Conservation (phyloP, 1,140 invertebrate genomes). For the Ostrea denselamellosa region DNA sequence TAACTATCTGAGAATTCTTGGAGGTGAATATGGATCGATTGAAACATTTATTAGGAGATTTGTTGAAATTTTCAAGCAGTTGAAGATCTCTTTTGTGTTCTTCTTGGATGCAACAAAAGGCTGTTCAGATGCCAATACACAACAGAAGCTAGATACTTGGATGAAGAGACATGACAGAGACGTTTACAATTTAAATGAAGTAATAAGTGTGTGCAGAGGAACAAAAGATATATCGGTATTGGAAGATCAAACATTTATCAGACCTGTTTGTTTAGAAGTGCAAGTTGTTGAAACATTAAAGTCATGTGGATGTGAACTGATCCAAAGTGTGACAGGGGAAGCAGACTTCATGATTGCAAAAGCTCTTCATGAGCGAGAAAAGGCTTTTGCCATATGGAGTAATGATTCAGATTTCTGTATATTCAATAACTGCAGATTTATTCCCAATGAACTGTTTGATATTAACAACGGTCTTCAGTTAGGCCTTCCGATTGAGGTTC, state of each 20-base stretch:
- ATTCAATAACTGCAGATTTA: constrained; percentile 69
- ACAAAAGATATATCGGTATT: constrained; percentile 58
- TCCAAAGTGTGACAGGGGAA: constrained; percentile 68
- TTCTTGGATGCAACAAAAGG: constrained; percentile 73
- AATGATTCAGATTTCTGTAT: constrained; percentile 77
- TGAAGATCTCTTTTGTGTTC: constrained; percentile 70
- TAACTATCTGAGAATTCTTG: constrained; percentile 66
- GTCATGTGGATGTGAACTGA: constrained; percentile 68
- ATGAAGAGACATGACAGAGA: constrained; percentile 64
- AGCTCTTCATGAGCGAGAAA: constrained; percentile 63
- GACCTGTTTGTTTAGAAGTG: constrained; percentile 70
- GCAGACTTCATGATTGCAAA: constrained; percentile 72
- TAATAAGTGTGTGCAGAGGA: constrained; percentile 67
- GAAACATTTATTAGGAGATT: constrained; percentile 69
- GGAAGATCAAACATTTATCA: constrained; percentile 53
- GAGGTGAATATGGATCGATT: constrained; percentile 72
- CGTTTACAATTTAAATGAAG: constrained; percentile 61
- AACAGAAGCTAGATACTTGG: constrained; percentile 73
- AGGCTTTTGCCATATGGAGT: constrained; percentile 73
- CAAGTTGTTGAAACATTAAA: constrained; percentile 68
- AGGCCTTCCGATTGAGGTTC: constrained; percentile 57
- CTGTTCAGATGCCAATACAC: constrained; percentile 59
- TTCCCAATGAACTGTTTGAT: constrained; percentile 73
- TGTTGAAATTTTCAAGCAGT: constrained; percentile 65
- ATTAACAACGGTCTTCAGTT: constrained; percentile 69